Evolutionary conservation across 1,140 invertebrate species (phyloP).

Genomic region (Cydia pomonella): DNA sequence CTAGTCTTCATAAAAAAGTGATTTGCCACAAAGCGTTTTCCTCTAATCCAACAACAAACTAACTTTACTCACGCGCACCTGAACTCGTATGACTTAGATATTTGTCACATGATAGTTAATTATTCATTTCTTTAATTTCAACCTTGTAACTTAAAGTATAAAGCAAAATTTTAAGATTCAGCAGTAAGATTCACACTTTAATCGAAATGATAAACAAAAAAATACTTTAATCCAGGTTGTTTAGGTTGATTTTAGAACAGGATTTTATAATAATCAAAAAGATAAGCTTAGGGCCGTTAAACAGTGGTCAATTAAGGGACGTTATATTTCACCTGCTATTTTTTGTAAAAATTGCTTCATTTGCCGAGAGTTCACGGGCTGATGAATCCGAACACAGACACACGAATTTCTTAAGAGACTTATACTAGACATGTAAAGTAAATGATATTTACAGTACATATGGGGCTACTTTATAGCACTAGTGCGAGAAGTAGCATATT

Average conservation of each 20-base stretch:
- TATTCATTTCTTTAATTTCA: background rate
- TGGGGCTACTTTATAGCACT: too few relatives aligned
- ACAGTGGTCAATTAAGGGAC: constrained; percentile 12
- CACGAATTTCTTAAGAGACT: background rate
- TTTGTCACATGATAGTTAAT: background rate
- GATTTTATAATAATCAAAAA: background rate
- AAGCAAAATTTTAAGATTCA: background rate
- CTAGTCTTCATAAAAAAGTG: background rate
- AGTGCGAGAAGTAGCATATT: too few relatives aligned
- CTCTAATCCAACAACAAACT: background rate
- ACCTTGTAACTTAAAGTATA: background rate
- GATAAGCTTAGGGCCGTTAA: background rate
- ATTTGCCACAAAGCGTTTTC: background rate
- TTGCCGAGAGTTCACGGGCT: background rate
- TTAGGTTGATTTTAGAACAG: background rate
- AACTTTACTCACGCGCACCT: constrained; percentile 12
- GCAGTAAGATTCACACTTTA: background rate
- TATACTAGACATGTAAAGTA: too few relatives aligned
- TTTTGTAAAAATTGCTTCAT: background rate
- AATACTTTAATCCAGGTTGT: background rate
- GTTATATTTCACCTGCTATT: constrained; percentile 10
- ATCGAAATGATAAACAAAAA: background rate
- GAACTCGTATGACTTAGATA: constrained; percentile 5
- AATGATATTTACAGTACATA: too few relatives aligned
- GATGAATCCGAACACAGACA: background rate